Conservation (phyloP, 1,140 invertebrate species). For the Leptopilina boulardi region DNA sequence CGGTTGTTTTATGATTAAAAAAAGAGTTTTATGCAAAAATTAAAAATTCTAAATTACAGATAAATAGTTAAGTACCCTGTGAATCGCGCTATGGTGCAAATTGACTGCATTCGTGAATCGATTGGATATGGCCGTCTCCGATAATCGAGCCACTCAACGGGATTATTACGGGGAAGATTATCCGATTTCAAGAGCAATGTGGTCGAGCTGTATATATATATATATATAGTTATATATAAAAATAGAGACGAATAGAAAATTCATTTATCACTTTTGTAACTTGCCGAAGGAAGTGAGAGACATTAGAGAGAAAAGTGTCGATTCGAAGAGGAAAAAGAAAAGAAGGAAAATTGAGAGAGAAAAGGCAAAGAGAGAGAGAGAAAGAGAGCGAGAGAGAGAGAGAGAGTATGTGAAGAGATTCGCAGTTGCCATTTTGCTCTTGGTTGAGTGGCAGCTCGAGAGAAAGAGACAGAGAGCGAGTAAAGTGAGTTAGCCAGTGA, state of each 20-base stretch:
- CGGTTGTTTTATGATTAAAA: no score
- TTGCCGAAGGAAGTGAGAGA: constrained; percentile 52
- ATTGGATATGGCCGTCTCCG: constrained; percentile 19
- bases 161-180: constrained; percentile 55
- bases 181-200: constrained; percentile 45
- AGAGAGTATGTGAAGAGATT: constrained; percentile 31
- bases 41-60: not conserved
- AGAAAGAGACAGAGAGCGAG: constrained; percentile 55
- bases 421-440: constrained; percentile 15
- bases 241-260: constrained; percentile 59
- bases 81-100: not conserved
- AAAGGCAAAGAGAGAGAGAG: constrained; percentile 27
- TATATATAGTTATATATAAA: constrained; percentile 59
- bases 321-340: constrained; percentile 37
- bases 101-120: constrained; percentile 29
- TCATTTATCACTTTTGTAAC: constrained; percentile 67
- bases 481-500: constrained; percentile 62
- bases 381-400: constrained; percentile 32
- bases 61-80: constrained; percentile 10
- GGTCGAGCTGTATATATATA: constrained; percentile 41
- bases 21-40: no score
- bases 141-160: constrained; percentile 39
- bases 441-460: constrained; percentile 51
- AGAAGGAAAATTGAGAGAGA: constrained; percentile 33
- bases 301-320: constrained; percentile 47